Evolutionary conservation across 2,888 invertebrate species (phyloP).

Genomic region (Melinaea marsaeus): DNA sequence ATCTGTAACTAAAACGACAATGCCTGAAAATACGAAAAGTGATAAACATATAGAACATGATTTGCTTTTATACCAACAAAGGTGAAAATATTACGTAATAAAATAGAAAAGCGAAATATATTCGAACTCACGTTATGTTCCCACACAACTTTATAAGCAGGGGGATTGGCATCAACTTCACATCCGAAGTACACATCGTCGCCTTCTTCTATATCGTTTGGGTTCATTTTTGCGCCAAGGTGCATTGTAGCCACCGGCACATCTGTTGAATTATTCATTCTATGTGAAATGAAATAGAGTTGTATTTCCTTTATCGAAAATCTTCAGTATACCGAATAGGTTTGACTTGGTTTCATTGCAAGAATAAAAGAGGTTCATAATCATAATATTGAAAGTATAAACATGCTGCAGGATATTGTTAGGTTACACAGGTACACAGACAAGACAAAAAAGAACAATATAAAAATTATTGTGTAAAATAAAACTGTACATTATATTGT

Average conservation of each 20-base stretch:
- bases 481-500: neutral
- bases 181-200: slow-evolving; percentile 74
- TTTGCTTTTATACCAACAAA: slow-evolving; percentile 9
- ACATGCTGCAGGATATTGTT: neutral
- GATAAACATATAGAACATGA: neutral
- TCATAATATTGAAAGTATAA: neutral
- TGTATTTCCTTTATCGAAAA: slow-evolving; percentile 18
- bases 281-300: slow-evolving; percentile 27
- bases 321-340: slow-evolving; percentile 17
- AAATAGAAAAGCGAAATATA: slow-evolving; percentile 17
- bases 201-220: slow-evolving; percentile 74
- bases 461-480: neutral
- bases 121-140: slow-evolving; percentile 69
- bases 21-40: no score
- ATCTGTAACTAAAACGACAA: no score
- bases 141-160: slow-evolving; percentile 75
- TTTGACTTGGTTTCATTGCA: slow-evolving; percentile 23
- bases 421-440: neutral
- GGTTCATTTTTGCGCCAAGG: slow-evolving; percentile 69
- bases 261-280: slow-evolving; percentile 47
- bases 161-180: slow-evolving; percentile 71
- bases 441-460: neutral
- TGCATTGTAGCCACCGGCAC: slow-evolving; percentile 65
- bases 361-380: slow-evolving; percentile 25
- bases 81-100: slow-evolving; percentile 15